These are phyloP conservation scores for Cheilosia urbana DNA, from an alignment of 2,888 invertebrate genomes.

Conservation along the genomic window DNA sequence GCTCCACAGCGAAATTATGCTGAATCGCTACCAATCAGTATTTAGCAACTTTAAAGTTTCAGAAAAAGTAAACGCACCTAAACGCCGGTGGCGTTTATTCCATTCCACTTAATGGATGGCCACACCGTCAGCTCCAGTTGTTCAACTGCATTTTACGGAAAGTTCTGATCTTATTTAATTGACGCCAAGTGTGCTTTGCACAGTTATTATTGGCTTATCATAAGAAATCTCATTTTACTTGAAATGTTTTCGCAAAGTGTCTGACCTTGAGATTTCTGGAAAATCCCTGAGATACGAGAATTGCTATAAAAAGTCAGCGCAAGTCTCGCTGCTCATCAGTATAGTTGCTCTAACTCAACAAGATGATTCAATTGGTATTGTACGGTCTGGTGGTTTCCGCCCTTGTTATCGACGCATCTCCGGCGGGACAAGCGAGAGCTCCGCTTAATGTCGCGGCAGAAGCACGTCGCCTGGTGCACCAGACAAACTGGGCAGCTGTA, in stretches of 20 bases:
- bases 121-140: too few relatives aligned
- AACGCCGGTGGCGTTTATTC: too few relatives aligned
- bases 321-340: conserved; percentile 23
- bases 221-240: too few relatives aligned
- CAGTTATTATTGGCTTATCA: too few relatives aligned
- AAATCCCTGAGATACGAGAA: background rate
- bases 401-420: conserved; percentile 17
- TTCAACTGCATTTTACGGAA: too few relatives aligned
- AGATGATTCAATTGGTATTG: conserved; percentile 53
- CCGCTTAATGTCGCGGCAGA: conserved; percentile 36
- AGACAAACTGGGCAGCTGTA: conserved; percentile 63
- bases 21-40: too few relatives aligned
- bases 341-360: conserved; percentile 27
- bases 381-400: conserved; percentile 38
- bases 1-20: too few relatives aligned
- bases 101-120: too few relatives aligned
- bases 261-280: background rate
- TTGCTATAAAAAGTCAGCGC: conserved; percentile 43
- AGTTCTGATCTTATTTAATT: too few relatives aligned
- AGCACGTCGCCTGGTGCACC: conserved; percentile 57
- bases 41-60: too few relatives aligned
- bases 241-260: background rate
- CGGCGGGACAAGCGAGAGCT: background rate
- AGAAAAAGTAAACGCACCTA: too few relatives aligned
- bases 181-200: too few relatives aligned